Evolutionary conservation across 2,797 vertebrate genomes (phyloP).

Genomic region (Pelochelys cantorii): DNA sequence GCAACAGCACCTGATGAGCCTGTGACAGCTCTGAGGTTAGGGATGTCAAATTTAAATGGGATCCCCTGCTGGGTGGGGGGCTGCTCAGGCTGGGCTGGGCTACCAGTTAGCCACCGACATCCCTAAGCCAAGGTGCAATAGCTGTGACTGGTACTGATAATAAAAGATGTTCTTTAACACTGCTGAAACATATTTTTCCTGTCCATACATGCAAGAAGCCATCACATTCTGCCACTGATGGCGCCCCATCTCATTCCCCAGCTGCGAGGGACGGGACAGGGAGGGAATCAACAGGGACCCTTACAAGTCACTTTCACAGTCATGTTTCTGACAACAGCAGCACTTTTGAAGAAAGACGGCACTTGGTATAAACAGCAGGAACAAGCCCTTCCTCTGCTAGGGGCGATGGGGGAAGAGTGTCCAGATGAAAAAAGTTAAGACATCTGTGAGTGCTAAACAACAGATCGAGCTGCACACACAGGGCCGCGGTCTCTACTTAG

Average conservation of each 20-base stretch:
- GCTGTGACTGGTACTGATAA: neutral
- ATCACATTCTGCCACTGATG: neutral
- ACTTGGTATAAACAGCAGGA: constrained; percentile 28
- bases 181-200: neutral
- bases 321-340: neutral
- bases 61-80: no score
- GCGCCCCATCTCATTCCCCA: neutral
- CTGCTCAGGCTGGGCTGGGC: no score
- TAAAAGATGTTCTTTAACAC: neutral
- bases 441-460: constrained; percentile 66
- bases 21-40: accelerated
- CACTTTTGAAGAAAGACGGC: neutral
- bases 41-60: no score
- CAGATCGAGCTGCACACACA: neutral
- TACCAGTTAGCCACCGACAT: no score
- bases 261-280: neutral
- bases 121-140: neutral
- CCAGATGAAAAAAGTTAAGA: constrained; percentile 43
- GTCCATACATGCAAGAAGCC: neutral
- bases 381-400: neutral
- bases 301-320: neutral
- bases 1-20: neutral
- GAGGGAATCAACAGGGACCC: constrained; percentile 19
- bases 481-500: neutral
- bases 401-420: neutral